Base-by-base conservation (phyloP, 2,888 invertebrate species). In the Orthosia gracilis region DNA sequence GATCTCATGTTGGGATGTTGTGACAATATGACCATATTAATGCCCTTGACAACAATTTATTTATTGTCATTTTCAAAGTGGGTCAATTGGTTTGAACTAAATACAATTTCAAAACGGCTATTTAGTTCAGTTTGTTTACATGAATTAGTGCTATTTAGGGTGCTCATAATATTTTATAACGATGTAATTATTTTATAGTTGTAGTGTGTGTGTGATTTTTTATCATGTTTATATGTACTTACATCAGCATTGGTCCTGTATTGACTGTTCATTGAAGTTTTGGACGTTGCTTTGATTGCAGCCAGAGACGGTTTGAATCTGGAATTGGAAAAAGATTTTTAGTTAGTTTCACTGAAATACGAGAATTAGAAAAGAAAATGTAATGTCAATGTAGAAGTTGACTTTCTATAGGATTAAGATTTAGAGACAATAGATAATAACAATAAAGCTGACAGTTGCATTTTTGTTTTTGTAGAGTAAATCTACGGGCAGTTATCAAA, bases 301-400 rank as follows among this genome's bases (percentile, higher is more conserved):
- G 98, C 98, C 89, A 98, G 94, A 84, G 98, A 98, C 82, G 98
- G 98, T 92, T 98, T 98, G 92, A 98, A 98, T 94, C 96, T 96
- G 95, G 65, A 94, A 94, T 71, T 26, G 63, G 64, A 67, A 57
- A 61, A 54, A 64, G 49, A 61, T 23, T 12, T 70, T 21, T 9
- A 21, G 72, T 75, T 18, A 69, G 9, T 54, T 7, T 17, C 15
- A n/a, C 5, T 31, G 11, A 13, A 45, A 18, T 47, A 49, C 5
- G 26, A 55, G 13, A 31, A 12, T 31, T 31, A 31, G 7, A 31
- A 31, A 31, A 31, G 0, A 31, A 31, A 31, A 31, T 31, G 31
- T 31, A 7, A 5, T 7, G 7, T 31, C 5, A 31, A 40, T 26
- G 9, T 40, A 31, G 40, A 50, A 17, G 4, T 1, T 4, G 3